These are phyloP conservation scores for Cheilosia pagana DNA, from an alignment of 2,888 invertebrate species.

Conservation along the genomic window DNA sequence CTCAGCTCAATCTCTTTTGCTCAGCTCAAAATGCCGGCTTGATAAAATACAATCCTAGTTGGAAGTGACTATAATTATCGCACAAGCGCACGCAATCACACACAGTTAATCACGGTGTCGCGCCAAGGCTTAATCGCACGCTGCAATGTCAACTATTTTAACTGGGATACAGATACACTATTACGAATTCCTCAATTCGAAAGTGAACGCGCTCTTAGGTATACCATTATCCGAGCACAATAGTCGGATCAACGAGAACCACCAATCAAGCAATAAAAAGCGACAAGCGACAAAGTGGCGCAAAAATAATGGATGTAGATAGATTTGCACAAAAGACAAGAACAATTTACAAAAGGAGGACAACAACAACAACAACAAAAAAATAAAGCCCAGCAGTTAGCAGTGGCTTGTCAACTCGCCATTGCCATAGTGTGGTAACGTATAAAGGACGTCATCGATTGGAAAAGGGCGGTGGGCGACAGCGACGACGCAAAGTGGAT, in stretches of 20 bases:
- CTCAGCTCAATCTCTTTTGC: too few relatives aligned
- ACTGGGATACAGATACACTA: constrained; percentile 50
- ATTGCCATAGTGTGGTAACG: constrained; percentile 10
- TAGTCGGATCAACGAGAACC: constrained; percentile 13
- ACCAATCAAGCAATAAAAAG: constrained; percentile 64
- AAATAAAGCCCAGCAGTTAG: constrained; percentile 22
- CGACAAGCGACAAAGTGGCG: constrained; percentile 71
- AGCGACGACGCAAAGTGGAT: constrained; percentile 1
- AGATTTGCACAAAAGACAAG: constrained; percentile 49
- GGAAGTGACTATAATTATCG: too few relatives aligned
- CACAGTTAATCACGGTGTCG: background rate
- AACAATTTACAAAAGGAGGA: constrained; percentile 10
- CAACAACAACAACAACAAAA: background rate
- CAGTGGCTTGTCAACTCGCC: constrained; percentile 43
- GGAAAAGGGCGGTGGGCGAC: constrained; percentile 4
- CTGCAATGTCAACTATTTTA: constrained; percentile 47
- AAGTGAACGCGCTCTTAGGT: constrained; percentile 64
- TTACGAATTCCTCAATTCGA: constrained; percentile 53
- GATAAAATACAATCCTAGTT: too few relatives aligned
- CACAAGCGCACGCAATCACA: background rate
- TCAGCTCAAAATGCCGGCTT: too few relatives aligned
- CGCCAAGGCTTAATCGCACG: constrained; percentile 1
- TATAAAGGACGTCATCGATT: constrained; percentile 68
- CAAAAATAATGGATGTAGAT: constrained; percentile 60
- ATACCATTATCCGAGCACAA: constrained; percentile 21